Base-by-base conservation (phyloP, 2,113 vertebrate species). In the Muntiacus reevesi region DNA sequence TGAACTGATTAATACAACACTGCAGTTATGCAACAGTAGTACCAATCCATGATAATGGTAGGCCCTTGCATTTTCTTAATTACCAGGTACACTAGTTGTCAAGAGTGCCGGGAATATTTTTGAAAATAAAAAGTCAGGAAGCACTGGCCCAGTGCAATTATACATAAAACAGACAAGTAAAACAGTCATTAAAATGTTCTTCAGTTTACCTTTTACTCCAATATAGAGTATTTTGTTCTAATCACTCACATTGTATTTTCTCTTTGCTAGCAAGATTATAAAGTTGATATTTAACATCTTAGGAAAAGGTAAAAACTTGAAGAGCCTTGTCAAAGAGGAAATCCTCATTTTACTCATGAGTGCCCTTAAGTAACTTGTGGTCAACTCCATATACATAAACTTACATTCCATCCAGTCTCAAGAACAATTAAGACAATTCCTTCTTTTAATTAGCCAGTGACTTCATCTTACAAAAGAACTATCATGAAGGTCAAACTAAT, bases 401-500 rank as follows among this genome's bases (percentile, higher is more conserved):
- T 67, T 76, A 94, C 40, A 94, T 93, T 45, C 27, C 0, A 50
- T 87, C 59, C 55, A 97, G 36, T 81, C 81, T 94, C 86, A 95
- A 76, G 83, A 52, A 97, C 11, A 88, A 43, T 95, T 60, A 89
- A 91, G 93, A 87, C 47, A 98, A 93, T 85, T 94, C 62, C 23
- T 95, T 91, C 50, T 87, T 97, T 96, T 40, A 98, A 96, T n/a
- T 25, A 98, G 33, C 27, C 57, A 96, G 15, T 95, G 79, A 96
- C 97, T 88, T 79, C 17, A 2, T 87, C 86, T 97, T 93, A 94
- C 11, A 92, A 79, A 95, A 97, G 52, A 76, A 89, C 28, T 96
- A 94, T 83, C 98, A 87, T 82, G 87, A 89, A 54, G 14, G 90
- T 93, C 96, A 96, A 98, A 98, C 90, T 97, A 97, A 86, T 95